Evolutionary conservation across 2,888 invertebrate genomes (phyloP), one percentile per base, ranked within the genome.

Genomic region (Rhorus exstirpatorius): DNA sequence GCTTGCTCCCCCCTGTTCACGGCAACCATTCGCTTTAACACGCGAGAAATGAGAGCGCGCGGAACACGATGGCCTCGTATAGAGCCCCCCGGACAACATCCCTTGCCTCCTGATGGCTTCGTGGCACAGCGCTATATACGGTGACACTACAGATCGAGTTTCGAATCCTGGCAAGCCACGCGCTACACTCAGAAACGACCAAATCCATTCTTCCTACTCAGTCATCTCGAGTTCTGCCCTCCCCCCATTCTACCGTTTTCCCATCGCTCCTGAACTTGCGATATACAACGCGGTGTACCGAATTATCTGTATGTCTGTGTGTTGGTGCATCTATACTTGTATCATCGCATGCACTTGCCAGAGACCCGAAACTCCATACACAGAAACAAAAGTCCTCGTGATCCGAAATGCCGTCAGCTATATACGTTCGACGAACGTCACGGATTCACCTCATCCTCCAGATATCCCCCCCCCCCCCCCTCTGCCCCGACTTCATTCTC

Each of bases 271-370:
- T 81, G 67, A 71, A 75, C 75, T 77, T 67, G 63, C 83, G 63
- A 38, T 14, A 53, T 44, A 83, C 84, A 81, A 79, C 44, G 72
- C 79, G 46, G 3, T 41, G 24, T 21, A 2, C 6, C 3, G n/a
- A 76, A 17, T 61, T 78, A 12, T 19, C 21, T 35, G 7, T 51
- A 41, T 38, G 38, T 55, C 70, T 85, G 87, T 88, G 88, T 88
- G 87, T n/a, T n/a, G n/a, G n/a, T n/a, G n/a, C n/a, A n/a, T n/a
- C n/a, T n/a, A n/a, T 87, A 87, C 87, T 84, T 71, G 86, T 87
- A 87, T 79, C 82, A 83, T 77, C 85, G 89, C 89, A 87, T 87
- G 86, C 86, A 87, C 86, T 76, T 71, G 26, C 44, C 44, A 53
- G 19, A 75, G 77, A 79, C 83, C 87, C 85, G 87, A 86, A 86